Conservation (phyloP, 2,113 vertebrate genomes). For the Oreocharis arfaki region DNA sequence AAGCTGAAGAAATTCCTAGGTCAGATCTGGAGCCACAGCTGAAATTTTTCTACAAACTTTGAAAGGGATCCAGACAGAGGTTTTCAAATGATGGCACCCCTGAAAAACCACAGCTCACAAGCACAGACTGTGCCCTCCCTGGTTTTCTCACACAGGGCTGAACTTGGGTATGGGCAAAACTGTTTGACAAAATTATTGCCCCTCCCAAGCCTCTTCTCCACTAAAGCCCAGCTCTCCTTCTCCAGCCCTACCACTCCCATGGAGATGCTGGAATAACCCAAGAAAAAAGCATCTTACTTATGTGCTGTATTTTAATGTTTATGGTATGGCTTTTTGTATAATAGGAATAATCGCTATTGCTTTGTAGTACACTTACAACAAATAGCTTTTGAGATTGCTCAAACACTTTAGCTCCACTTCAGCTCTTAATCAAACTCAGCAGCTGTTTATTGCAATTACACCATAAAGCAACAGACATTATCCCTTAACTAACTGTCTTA, state of each 20-base stretch:
- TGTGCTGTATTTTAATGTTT: constrained; percentile 27
- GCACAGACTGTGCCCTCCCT: not conserved
- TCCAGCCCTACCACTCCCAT: not conserved
- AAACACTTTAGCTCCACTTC: constrained; percentile 67
- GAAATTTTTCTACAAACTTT: not conserved
- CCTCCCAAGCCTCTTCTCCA: not conserved
- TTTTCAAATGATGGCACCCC: not conserved
- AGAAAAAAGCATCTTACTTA: not conserved
- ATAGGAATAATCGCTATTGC: constrained; percentile 52
- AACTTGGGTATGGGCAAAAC: not conserved
- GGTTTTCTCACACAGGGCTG: not conserved
- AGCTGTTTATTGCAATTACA: constrained; percentile 74
- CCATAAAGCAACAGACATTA: constrained; percentile 70
- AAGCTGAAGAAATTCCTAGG: not conserved
- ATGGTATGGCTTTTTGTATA: constrained; percentile 41
- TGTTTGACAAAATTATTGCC: not conserved
- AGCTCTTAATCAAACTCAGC: constrained; percentile 73
- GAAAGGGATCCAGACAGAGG: not conserved
- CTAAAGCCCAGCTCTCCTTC: not conserved
- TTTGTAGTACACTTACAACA: constrained; percentile 56
- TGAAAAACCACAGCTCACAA: not conserved
- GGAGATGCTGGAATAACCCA: not conserved
- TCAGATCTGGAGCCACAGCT: not conserved
- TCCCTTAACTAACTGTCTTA: constrained; percentile 72
- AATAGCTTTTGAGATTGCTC: constrained; percentile 64